A percentile compares a stretch with the other conserved stretches of the same genome.
These are phyloP conservation scores for Myocastor coypus DNA, from an alignment of 2,113 vertebrate species.

Conservation along the genomic window DNA sequence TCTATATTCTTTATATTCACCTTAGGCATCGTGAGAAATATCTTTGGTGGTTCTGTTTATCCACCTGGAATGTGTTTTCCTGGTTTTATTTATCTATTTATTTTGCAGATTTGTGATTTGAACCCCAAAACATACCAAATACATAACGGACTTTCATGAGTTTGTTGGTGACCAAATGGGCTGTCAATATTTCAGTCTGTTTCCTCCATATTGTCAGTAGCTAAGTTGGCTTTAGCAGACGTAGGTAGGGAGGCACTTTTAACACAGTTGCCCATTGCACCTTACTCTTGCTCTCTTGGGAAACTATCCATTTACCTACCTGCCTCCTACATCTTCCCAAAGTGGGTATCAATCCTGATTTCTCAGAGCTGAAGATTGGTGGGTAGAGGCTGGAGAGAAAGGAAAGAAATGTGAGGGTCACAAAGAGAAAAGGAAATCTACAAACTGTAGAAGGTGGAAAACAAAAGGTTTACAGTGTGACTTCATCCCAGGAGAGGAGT, in stretches of 20 bases:
- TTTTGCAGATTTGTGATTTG: background rate
- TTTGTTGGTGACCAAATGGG: conserved; percentile 8
- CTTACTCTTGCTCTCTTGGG: background rate
- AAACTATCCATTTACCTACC: background rate
- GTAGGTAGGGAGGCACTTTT: conserved; percentile 2
- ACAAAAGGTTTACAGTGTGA: background rate
- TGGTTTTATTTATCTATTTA: background rate
- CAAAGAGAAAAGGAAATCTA: background rate
- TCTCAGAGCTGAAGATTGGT: background rate
- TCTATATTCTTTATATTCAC: background rate
- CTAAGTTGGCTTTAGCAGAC: background rate
- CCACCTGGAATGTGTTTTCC: background rate
- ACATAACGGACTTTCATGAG: background rate
- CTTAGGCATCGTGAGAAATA: background rate
- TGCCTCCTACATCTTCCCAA: background rate
- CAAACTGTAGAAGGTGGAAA: background rate
- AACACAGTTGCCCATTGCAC: background rate
- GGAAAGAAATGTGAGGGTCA: background rate
- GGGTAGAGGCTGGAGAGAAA: background rate
- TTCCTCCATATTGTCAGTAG: background rate
- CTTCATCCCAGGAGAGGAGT: background rate
- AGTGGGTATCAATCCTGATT: background rate
- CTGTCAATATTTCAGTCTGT: background rate
- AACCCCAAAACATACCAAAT: background rate
- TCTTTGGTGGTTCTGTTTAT: background rate